Base-by-base conservation (phyloP, 2,113 vertebrate species). In the Cyprinodon variegatus region DNA sequence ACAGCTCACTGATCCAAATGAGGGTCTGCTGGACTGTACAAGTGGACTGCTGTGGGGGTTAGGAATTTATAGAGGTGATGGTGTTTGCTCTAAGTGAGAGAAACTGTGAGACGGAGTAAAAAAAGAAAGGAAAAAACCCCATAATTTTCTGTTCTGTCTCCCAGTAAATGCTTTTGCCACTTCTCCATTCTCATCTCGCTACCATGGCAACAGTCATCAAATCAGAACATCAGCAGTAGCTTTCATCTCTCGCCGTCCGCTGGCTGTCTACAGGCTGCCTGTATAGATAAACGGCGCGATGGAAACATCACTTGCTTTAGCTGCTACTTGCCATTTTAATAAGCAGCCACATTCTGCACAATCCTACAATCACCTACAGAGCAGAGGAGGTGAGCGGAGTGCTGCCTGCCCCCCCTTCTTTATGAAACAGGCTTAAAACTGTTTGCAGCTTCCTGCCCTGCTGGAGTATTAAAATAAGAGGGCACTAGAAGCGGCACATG, bases 141-240 rank as follows among this genome's bases (percentile, higher is more conserved):
- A 82, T 78, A 14, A 77, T 79, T 86, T 82, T 83, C 62, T 79
- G 29, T 87, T 81, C 70, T 57, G 1, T 80, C 48, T 79, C 62
- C 77, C 69, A 64, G 53, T 71, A 46, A 80, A 83, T n/a, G 73
- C 74, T 76, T 50, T 68, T 45, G 4, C 78, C 73, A 76, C 76
- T 78, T 82, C 77, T 87, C 77, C 73, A 80, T 85, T 82, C 71
- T 90, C 87, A 82, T 91, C 82, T 61, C 15, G 84, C 84, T 87
- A 81, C 92, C 91, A 92, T 93, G 81, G 90, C 88, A 93, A 93
- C 91, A 92, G 90, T 91, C 90, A 93, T 93, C 89, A 91, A 91
- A 90, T 93, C 90, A 86, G 90, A 91, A 85, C 86, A 86, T 92
- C 89, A 83, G 83, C 88, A 48, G 3, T 22, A 50, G 90, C 89